These are phyloP conservation scores for Puntigrus tetrazona DNA, from an alignment of 2,113 vertebrate species.

Conservation along the genomic window DNA sequence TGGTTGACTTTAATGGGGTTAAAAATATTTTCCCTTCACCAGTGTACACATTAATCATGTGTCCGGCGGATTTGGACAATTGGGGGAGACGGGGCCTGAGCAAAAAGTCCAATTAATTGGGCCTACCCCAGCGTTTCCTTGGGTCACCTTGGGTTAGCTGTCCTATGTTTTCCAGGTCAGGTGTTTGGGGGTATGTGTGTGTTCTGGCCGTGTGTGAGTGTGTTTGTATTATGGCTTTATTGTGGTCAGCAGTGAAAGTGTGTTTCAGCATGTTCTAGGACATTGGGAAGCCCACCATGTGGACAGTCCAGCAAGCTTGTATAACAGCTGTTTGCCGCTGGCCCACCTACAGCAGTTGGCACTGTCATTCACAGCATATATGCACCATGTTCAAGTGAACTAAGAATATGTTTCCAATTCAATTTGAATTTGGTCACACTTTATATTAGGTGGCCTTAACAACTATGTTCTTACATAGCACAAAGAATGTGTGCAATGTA, in stretches of 20 bases:
- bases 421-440: no score
- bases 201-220: constrained; percentile 48
- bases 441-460: no score
- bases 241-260: constrained; percentile 29
- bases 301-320: constrained; percentile 79
- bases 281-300: constrained; percentile 70
- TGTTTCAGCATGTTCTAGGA: constrained; percentile 25
- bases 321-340: constrained; percentile 75
- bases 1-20: constrained; percentile 98
- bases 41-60: constrained; percentile 94
- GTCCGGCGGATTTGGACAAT: constrained; percentile 96
- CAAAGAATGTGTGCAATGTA: no score
- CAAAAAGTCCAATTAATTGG: constrained; percentile 93
- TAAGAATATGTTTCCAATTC: neutral
- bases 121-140: constrained; percentile 79
- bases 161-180: constrained; percentile 88
- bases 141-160: constrained; percentile 86
- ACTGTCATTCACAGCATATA: neutral
- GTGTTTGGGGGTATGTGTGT: constrained; percentile 76
- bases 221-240: neutral
- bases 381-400: neutral
- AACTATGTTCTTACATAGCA: no score
- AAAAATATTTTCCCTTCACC: constrained; percentile 96
- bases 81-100: constrained; percentile 91
- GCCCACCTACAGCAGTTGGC: constrained; percentile 69